Base-by-base conservation (phyloP, 2,797 vertebrate species). In the Protosalanx chinensis region DNA sequence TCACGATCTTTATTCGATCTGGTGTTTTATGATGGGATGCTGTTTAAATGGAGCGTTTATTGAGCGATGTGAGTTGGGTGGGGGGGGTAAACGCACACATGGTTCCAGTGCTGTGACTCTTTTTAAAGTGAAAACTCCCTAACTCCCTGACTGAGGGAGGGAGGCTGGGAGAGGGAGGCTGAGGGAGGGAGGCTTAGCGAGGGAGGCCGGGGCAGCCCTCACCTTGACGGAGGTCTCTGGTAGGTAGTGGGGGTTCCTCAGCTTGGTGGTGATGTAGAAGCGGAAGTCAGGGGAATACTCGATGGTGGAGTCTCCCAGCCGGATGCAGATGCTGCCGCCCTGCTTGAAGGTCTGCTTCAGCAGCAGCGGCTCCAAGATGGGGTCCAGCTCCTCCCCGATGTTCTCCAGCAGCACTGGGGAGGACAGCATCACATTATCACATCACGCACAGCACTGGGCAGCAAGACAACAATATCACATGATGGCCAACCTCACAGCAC, bases 271-370 rank as follows among this genome's bases (percentile, higher is more conserved):
- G 75, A 97, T 93, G 72, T 96, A 96, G 85, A 97, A 96, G 70
- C 93, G 92, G 77, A 98, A 97, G 81, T 96, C 92, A 0, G 92
- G 92, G 8, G 93, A 84, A 1, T 95, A 95, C 70, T 96, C 94
- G 0, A 94, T 91, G 53, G 91, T 94, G 6, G 93, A 88, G 74
- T 96, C 95, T 32, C 94, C 95, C 20, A 98, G 90, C 2, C 95
- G 94, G 77, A 98, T 95, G 69, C 94, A 96, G 0, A 88, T 68
- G 20, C 90, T 92, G 16, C 95, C 94, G 0, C 92, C 91, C 68
- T 96, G 94, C 84, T 97, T 97, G 84, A 97, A 97, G 3, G 92
- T 95, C 88, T 96, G 94, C 66, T 93, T 95, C 20, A 97, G 92
- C 66, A 97, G 85, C 64, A 96, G 90, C 5, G 95, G 94, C 79